Evolutionary conservation across 1,140 invertebrate species (phyloP), one percentile per base, ranked within the genome.

Genomic region (Nixonia krombeini): DNA sequence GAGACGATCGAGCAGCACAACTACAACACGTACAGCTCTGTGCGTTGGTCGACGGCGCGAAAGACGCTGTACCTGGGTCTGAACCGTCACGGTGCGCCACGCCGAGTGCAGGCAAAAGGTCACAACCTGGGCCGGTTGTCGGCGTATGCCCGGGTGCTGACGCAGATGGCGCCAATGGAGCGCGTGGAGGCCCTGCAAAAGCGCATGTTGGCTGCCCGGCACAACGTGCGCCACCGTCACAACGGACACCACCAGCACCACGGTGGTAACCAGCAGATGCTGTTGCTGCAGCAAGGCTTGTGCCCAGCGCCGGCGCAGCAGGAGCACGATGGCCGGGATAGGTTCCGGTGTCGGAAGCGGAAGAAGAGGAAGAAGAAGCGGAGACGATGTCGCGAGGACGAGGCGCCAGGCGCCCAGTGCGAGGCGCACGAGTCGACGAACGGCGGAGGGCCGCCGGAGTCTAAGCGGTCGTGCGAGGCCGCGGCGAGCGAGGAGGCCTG

Each of bases 1-100:
- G 93, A 95, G 81, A 92, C 90, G 76, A 90, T 94, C 80, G 91
- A 93, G 78, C 88, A 91, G 77, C 91, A 94, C 79, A 90, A 93
- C 79, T 94, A 94, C 87, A 94, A 94, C 82, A 92, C 91, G 4
- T 95, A 95, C 84, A 92, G 91, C 64, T 92, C 91, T 49, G 88
- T 87, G 46, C 89, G 89, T 76, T 91, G 93, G 87, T 92, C 91
- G 6, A 91, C 89, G 71, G 80, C 86, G 7, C 87, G 87, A 67
- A 89, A 90, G 64, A 92, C 91, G 0, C 84, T 90, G 53, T 95
- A 92, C 82, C 83, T 95, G 72, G 93, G 91, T 16, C 81, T 94
- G 33, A 91, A 93, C 77, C 88, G 89, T 56, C 82, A 86, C 29
- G 93, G 93, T 2, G 84, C 87, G 68, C 88, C 92, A 53, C 85